Base-by-base conservation (phyloP, 2,797 vertebrate genomes). In the Balearica regulorum region DNA sequence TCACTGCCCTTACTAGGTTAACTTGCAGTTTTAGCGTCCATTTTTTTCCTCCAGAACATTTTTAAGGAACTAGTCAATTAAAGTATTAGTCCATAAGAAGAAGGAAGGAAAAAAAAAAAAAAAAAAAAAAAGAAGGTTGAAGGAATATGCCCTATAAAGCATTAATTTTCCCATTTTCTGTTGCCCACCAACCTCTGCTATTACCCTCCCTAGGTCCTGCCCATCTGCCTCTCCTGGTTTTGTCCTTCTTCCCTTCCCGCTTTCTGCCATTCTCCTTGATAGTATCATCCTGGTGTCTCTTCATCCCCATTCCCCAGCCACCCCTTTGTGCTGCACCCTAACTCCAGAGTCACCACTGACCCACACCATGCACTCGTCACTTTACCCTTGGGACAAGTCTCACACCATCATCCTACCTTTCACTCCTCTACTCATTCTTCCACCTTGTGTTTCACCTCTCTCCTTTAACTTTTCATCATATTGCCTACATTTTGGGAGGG, bases 331-430 rank as follows among this genome's bases (percentile, higher is more conserved):
- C 24, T 35, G 6, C n/a, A 41, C 24, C 28, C 11, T 35, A 24
- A 7, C 10, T 48, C 58, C 31, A 31, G 46, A 68, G 24, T 46
- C 31, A 35, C 15, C 26, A 3, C 14, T 20, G 24, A 31, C 16
- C 22, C 33, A 35, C 19, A 35, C 4, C n/a, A 16, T 0, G 0
- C 8, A 11, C 18, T 53, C 35, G 25, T 46, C 48, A 21, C n/a
- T 0, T 9, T 24, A 29, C 13, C 17, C 39, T 39, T 13, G 39
- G 39, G 39, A 39, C 39, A 39, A 39, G 39, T 75, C 62, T 62
- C 13, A 6, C 24, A 31, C 5, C 13, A 17, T 8, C 4, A 1
- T 17, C 37, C 46, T 35, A 46, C 20, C 16, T 33, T 25, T 85
- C 49, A 5, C 18, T 51, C n/a, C 39, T 58, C 75, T 28, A 46